A percentile compares a stretch with the other conserved stretches of the same genome.
phyloP scores from a whole-genome alignment of 37 sponge, comb jelly and placozoan species.

The Bolinopsis microptera region DNA sequence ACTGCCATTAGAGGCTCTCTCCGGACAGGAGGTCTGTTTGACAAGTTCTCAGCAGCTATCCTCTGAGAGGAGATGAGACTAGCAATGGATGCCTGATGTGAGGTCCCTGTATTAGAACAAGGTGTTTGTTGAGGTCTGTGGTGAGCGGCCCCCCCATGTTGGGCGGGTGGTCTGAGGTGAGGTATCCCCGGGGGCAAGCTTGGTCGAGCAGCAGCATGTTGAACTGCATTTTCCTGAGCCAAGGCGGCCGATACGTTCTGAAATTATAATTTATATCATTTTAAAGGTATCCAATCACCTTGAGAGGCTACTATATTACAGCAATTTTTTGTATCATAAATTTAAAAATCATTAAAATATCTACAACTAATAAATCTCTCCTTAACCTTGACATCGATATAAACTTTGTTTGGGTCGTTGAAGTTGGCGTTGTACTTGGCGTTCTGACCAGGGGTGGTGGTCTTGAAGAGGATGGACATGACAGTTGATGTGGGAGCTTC shows the following conservation, averaged over 20 bases:
- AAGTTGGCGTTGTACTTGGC: constrained; percentile 23
- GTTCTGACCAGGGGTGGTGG: background rate
- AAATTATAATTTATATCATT: no score
- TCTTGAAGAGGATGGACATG: background rate
- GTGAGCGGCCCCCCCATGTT: background rate
- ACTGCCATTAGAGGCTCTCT: background rate
- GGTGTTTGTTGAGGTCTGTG: background rate
- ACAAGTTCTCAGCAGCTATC: background rate
- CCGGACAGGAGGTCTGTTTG: background rate
- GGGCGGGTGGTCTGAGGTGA: constrained; percentile 6
- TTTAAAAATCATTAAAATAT: no score
- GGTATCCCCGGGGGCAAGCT: background rate
- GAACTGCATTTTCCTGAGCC: background rate
- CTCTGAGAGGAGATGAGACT: constrained; percentile 1
- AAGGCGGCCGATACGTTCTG: background rate
- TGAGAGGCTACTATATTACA: no score
- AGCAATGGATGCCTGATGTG: background rate
- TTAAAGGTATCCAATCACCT: no score
- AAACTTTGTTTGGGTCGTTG: constrained; percentile 15
- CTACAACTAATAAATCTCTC: no score
- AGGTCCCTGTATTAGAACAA: background rate
- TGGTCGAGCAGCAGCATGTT: background rate
- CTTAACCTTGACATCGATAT: background rate
- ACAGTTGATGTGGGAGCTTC: constrained; percentile 23
- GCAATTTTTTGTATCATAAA: no score